phyloP scores from a whole-genome alignment of 2,797 vertebrate genomes.

The Corythornis leucogaster region DNA sequence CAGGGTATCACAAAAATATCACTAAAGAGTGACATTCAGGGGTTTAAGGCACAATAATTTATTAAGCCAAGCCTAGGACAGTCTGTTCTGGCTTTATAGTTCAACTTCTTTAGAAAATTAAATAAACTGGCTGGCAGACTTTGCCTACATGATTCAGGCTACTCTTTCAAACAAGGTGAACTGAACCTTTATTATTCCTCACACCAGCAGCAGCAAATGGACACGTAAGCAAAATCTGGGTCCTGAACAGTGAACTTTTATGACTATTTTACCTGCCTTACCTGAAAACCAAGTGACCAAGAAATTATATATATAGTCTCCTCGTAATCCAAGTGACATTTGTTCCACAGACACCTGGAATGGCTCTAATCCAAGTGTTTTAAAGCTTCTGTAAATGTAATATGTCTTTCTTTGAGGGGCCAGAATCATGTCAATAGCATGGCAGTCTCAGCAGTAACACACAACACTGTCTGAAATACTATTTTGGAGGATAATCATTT shows the following conservation, averaged over 20 bases:
- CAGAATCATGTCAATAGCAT: background rate
- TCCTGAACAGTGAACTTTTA: background rate
- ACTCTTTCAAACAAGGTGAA: conserved; percentile 27
- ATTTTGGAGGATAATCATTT: background rate
- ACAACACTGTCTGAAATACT: background rate
- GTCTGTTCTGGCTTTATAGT: background rate
- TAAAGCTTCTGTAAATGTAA: background rate
- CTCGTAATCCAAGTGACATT: background rate
- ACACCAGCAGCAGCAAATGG: background rate
- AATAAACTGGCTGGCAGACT: conserved; percentile 28
- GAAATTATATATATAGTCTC: background rate
- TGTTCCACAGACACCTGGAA: background rate
- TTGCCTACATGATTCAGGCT: conserved; percentile 7
- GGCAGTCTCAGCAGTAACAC: background rate
- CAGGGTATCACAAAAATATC: background rate
- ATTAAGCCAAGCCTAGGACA: background rate
- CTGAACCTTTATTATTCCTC: background rate
- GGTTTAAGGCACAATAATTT: background rate
- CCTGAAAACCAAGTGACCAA: background rate
- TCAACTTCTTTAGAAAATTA: conserved; percentile 17
- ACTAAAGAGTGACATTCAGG: background rate
- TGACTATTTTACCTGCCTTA: background rate
- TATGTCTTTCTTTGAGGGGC: background rate
- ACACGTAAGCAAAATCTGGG: fast-evolving
- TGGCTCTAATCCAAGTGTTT: background rate